Conservation (phyloP, 2,888 invertebrate genomes). For the Halictus quadricinctus region DNA sequence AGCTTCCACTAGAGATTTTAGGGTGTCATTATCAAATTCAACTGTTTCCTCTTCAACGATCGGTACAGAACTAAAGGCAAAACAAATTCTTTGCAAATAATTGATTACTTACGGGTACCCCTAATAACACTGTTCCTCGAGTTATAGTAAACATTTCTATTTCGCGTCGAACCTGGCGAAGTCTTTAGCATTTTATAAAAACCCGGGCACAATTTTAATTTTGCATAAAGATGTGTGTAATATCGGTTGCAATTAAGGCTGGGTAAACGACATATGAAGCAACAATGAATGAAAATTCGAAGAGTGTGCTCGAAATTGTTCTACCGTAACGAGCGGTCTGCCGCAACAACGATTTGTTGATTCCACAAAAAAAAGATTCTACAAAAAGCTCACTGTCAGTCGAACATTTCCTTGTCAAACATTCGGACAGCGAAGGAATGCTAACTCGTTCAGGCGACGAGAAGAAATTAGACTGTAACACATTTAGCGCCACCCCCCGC, state of each 20-base stretch:
- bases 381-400: background rate
- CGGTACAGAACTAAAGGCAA: too few species aligned
- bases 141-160: background rate
- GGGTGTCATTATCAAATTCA: too few species aligned
- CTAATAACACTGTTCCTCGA: background rate
- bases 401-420: background rate
- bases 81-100: too few species aligned
- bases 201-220: background rate
- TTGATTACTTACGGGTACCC: too few species aligned
- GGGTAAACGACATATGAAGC: background rate
- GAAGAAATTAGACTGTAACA: slow-evolving; percentile 2
- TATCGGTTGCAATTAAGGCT: background rate
- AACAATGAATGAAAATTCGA: background rate
- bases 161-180: too few species aligned
- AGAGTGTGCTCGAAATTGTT: background rate
- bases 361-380: too few species aligned
- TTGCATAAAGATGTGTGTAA: too few species aligned
- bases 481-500: background rate
- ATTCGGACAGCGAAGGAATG: background rate
- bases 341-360: background rate
- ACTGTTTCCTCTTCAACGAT: too few species aligned
- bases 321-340: background rate
- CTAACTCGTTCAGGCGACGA: background rate
- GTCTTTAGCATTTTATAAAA: background rate
- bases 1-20: too few species aligned